These are phyloP conservation scores for Rhineura floridana DNA, from an alignment of 2,113 vertebrate species.

Conservation along the genomic window DNA sequence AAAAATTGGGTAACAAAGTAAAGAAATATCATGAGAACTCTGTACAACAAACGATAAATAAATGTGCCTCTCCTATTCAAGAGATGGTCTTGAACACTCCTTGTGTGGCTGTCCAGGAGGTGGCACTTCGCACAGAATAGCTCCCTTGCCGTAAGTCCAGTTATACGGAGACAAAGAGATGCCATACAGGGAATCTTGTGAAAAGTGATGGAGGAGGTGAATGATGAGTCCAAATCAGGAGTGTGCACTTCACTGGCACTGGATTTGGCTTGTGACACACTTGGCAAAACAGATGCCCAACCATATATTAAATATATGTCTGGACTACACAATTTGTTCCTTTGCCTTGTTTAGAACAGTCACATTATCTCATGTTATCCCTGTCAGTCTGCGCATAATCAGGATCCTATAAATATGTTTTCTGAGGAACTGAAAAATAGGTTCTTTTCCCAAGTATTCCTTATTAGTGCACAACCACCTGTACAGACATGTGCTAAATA, in stretches of 20 bases:
- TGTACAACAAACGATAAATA: not conserved
- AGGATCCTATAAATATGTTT: not conserved
- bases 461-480: not conserved
- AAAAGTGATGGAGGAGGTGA: not conserved
- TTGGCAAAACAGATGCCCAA: not conserved
- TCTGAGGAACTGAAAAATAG: not conserved
- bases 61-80: not conserved
- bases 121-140: not conserved
- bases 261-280: not conserved
- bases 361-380: not conserved
- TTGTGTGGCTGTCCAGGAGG: not conserved
- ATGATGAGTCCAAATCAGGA: not conserved
- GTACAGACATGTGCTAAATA: conserved; percentile 3
- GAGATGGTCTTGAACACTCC: not conserved
- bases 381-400: not conserved
- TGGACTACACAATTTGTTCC: not conserved
- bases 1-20: not conserved
- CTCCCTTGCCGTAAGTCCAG: not conserved
- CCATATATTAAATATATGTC: not conserved
- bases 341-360: not conserved
- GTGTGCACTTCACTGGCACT: not conserved
- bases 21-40: not conserved
- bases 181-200: not conserved
- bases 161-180: not conserved
- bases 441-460: not conserved